These are phyloP conservation scores for Acanthisitta chloris DNA, from an alignment of 2,113 vertebrate species.

Conservation along the genomic window DNA sequence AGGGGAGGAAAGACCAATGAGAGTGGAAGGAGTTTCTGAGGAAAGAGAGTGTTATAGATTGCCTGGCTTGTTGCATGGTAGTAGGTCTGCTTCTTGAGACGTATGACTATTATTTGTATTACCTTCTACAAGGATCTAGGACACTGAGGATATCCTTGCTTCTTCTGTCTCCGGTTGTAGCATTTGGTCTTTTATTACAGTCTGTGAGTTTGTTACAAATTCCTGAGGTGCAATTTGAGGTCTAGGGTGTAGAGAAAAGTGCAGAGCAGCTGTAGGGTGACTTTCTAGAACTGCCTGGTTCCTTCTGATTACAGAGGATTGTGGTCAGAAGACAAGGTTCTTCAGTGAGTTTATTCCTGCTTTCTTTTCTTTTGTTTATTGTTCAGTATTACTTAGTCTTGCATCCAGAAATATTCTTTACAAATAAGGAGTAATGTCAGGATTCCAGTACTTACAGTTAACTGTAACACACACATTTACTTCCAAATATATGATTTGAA, in stretches of 20 bases:
- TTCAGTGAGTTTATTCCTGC: background rate
- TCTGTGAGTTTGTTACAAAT: background rate
- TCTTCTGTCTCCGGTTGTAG: background rate
- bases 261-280: background rate
- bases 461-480: background rate
- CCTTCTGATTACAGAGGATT: background rate
- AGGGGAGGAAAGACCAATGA: background rate
- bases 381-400: background rate
- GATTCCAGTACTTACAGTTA: background rate
- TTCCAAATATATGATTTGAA: background rate
- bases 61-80: background rate
- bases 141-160: background rate
- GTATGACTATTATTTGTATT: background rate
- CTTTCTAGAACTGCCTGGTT: background rate
- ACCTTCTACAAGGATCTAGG: background rate
- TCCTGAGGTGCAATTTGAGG: background rate
- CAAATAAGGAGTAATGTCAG: background rate
- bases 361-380: background rate
- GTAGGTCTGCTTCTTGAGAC: background rate
- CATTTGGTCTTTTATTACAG: background rate
- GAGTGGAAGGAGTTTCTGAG: background rate
- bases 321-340: background rate
- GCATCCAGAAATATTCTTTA: background rate
- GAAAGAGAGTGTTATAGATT: background rate
- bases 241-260: background rate